A percentile compares a stretch with the other conserved stretches of the same genome.
phyloP scores from a whole-genome alignment of 2,888 invertebrate genomes.

The Nephrotoma appendiculata region DNA sequence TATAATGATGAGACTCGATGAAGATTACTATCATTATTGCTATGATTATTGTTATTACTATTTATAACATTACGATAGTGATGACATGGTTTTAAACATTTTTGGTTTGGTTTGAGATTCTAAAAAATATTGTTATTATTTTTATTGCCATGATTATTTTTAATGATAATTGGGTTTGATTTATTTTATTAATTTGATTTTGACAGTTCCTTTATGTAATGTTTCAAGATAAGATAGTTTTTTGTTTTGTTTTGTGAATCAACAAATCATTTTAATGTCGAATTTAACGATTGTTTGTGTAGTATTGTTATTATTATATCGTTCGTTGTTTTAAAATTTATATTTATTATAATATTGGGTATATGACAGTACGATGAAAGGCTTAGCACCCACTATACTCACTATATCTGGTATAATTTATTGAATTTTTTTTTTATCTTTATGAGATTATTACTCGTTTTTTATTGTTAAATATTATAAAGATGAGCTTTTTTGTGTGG shows the following conservation, averaged over 20 bases:
- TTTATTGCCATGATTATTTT: not conserved
- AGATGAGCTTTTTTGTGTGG: not conserved
- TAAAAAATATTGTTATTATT: not conserved
- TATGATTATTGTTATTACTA: not conserved
- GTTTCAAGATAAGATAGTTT: not conserved
- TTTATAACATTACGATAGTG: not conserved
- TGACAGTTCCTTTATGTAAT: not conserved
- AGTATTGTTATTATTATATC: not conserved
- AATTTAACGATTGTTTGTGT: not conserved
- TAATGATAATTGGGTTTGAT: not conserved
- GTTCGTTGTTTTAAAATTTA: not conserved
- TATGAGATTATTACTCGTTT: not conserved
- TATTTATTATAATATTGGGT: not conserved
- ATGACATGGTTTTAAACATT: not conserved
- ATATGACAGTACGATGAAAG: not conserved
- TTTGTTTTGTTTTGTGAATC: not conserved
- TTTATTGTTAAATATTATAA: not conserved
- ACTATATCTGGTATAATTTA: not conserved
- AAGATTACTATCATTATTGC: not conserved
- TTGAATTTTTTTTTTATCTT: not conserved
- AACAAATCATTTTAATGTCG: not conserved
- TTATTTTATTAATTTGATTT: not conserved
- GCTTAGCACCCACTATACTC: not conserved
- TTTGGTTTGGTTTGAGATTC: not conserved
- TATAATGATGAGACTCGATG: not conserved